Evolutionary conservation across 2,797 vertebrate genomes (phyloP), one percentile per base, ranked within the genome.

Genomic region (Sebastes alutus): DNA sequence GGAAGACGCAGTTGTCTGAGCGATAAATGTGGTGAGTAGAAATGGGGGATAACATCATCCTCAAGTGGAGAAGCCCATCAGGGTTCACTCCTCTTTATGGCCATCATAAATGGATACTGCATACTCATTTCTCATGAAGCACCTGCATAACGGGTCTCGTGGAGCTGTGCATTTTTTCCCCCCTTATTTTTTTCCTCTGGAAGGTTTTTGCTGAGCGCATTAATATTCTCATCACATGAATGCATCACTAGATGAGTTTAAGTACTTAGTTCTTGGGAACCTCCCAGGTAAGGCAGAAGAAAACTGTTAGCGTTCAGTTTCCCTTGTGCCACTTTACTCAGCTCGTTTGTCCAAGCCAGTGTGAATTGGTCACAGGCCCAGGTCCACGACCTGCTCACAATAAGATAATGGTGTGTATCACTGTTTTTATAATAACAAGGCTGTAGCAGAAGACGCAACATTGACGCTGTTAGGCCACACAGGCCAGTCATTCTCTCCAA

Each of bases 71-170:
- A 73, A 86, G 77, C 76, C 81, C 89, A 87, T 93, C 90, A 91
- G 77, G 80, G 84, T 87, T 91, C 84, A 84, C 56, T 87, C 56
- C 66, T 80, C 56, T 93, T 93, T 92, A 93, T 90, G 89, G 75
- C 81, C 79, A 89, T 90, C 87, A 87, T 93, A 90, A 94, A 90
- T 77, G 84, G 77, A 83, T 90, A 86, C 84, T 83, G 85, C 87
- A 84, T 65, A 67, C 72, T 90, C 61, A 84, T 89, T 91, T 89
- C 75, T 77, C 75, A 72, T 81, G 49, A 90, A 84, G 85, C 63
- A 81, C 82, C 78, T 87, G 77, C 73, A 49, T 77, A 86, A 79
- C 70, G 72, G 60, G 8, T 64, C 77, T 87, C 1, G 27, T 35
- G 14, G 58, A 80, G 65, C 64, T 68, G 52, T 12, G 29, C 4